phyloP scores from a whole-genome alignment of 2,888 invertebrate genomes.

The Tetranychus piercei region DNA sequence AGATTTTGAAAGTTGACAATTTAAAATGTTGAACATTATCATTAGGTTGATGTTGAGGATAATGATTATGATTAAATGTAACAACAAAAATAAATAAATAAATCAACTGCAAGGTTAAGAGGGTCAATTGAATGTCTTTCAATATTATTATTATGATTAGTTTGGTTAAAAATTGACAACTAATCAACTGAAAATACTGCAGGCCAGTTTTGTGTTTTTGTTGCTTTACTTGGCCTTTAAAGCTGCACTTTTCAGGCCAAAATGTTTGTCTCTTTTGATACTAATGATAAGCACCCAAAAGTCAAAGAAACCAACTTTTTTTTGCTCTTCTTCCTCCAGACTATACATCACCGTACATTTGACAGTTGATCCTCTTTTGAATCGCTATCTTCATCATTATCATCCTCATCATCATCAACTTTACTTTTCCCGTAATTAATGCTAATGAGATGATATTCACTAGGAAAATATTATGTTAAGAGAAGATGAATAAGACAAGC shows the following conservation, averaged over 20 bases:
- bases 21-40: not conserved
- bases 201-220: not conserved
- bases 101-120: not conserved
- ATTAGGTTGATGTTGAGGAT: not conserved
- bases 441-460: not conserved
- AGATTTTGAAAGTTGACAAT: not conserved
- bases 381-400: not conserved
- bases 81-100: not conserved
- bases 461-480: not conserved
- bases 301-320: not conserved
- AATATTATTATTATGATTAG: slow-evolving; percentile 1
- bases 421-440: not conserved
- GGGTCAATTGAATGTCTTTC: not conserved
- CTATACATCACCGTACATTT: not conserved
- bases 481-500: not conserved
- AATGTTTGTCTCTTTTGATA: not conserved
- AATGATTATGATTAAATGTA: not conserved
- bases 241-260: too few species aligned
- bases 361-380: not conserved
- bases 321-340: not conserved
- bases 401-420: not conserved
- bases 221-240: too few species aligned
- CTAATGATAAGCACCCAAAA: slow-evolving; percentile 1
- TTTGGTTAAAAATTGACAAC: not conserved
- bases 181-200: not conserved